Percentiles rank a stretch among this genome's conserved stretches.
Conservation (phyloP, 2,888 invertebrate species). For the Lepidochitona cinerea region DNA sequence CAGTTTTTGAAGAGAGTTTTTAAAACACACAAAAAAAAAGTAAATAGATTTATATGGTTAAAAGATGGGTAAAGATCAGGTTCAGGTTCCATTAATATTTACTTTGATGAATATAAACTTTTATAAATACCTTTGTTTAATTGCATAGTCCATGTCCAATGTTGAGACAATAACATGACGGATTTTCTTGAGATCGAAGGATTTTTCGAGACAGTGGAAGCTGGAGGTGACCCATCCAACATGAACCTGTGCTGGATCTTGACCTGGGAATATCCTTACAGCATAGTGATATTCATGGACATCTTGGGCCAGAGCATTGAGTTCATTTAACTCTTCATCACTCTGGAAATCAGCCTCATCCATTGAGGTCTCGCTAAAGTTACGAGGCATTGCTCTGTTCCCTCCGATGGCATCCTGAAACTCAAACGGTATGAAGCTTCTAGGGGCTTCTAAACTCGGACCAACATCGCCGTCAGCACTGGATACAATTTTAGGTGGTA, state of each 20-base stretch:
- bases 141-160: constrained; percentile 77
- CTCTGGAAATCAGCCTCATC: constrained; percentile 59
- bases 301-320: constrained; percentile 67
- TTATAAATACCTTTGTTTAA: constrained; percentile 73
- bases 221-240: constrained; percentile 99
- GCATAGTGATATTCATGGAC: constrained; percentile 99
- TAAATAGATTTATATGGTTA: too few species aligned
- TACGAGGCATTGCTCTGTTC: constrained; percentile 34
- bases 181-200: constrained; percentile 68
- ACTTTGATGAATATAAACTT: too few species aligned
- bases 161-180: constrained; percentile 66
- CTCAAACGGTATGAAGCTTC: constrained; percentile 60
- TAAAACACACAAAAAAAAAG: too few species aligned
- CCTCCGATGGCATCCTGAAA: constrained; percentile 57
- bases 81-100: too few species aligned
- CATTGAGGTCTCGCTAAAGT: constrained; percentile 42
- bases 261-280: constrained; percentile 89
- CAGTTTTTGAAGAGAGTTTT: too few species aligned
- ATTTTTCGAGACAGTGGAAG: constrained; percentile 75
- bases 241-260: constrained; percentile 94
- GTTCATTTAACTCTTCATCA: constrained; percentile 60
- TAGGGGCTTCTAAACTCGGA: constrained; percentile 27
- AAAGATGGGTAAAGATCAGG: too few species aligned
- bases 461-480: constrained; percentile 32
- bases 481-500: constrained; percentile 22